These are phyloP conservation scores for Troides helena DNA, from an alignment of 2,888 invertebrate genomes.

Conservation along the genomic window DNA sequence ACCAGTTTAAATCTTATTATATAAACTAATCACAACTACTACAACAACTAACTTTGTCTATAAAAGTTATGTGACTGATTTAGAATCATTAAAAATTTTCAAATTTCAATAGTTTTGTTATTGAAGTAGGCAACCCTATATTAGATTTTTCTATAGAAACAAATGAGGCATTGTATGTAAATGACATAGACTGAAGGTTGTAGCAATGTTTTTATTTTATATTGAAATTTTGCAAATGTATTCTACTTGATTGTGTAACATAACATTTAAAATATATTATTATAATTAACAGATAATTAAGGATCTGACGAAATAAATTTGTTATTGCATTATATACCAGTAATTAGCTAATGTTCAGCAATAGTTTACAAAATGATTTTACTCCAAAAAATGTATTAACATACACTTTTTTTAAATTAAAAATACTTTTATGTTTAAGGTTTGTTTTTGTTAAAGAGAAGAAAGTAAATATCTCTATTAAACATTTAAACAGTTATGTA, in stretches of 20 bases:
- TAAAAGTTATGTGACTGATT: no score
- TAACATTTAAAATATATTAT: not conserved
- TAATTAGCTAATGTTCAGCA: not conserved
- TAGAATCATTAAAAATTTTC: no score
- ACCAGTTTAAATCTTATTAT: no score
- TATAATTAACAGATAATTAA: not conserved
- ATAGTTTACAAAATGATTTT: not conserved
- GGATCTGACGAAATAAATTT: not conserved
- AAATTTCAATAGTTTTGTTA: no score
- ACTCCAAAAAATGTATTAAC: no score
- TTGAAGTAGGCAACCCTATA: no score
- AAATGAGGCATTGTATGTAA: slow-evolving; percentile 20
- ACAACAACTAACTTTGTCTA: no score
- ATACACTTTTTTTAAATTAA: no score
- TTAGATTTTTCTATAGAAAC: not conserved
- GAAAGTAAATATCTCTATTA: no score
- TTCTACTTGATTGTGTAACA: not conserved
- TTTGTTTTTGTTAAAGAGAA: no score
- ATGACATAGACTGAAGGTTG: slow-evolving; percentile 8
- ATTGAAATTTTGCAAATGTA: not conserved
- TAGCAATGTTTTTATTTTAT: slow-evolving; percentile 11
- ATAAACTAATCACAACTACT: no score
- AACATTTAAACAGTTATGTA: not conserved
- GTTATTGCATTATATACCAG: not conserved
- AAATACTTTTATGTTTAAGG: no score